Percentiles rank a stretch among this genome's conserved stretches.
Conservation (phyloP, 2,113 vertebrate species). For the Ailuropoda melanoleuca region DNA sequence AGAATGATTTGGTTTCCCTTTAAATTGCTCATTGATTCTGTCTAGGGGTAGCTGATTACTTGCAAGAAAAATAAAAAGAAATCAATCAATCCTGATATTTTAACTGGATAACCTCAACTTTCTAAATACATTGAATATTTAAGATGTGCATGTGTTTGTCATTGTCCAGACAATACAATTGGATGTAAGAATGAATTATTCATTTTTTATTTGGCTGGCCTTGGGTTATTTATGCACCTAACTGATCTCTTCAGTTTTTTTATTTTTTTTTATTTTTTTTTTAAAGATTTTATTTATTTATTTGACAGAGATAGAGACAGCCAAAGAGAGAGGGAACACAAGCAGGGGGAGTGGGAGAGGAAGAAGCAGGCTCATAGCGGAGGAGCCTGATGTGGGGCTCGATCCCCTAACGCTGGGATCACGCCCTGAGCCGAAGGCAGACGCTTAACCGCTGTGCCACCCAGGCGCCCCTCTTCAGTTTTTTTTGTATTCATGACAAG, state of each 20-base stretch:
- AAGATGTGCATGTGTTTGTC: neutral
- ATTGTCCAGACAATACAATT: neutral
- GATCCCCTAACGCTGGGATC: too few relatives aligned
- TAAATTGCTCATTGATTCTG: slow-evolving; percentile 62
- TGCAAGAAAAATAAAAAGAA: slow-evolving; percentile 51
- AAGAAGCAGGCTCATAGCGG: too few relatives aligned
- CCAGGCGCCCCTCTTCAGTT: slow-evolving; percentile 18
- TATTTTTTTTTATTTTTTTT: too few relatives aligned
- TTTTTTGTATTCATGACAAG: slow-evolving; percentile 50
- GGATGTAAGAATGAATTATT: neutral
- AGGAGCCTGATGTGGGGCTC: too few relatives aligned
- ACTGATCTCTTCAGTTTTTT: slow-evolving; percentile 46
- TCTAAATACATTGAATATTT: neutral
- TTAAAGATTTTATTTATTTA: too few relatives aligned
- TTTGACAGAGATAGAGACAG: too few relatives aligned
- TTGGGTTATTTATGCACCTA: slow-evolving; percentile 33
- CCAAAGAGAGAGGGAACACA: too few relatives aligned
- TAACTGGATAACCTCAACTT: neutral
- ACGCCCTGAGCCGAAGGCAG: too few relatives aligned
- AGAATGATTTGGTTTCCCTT: slow-evolving; percentile 49
- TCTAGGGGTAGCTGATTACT: slow-evolving; percentile 17
- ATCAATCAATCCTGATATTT: slow-evolving; percentile 35
- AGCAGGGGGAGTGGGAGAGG: too few relatives aligned
- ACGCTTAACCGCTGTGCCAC: too few relatives aligned
- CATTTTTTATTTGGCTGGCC: neutral